A percentile compares a stretch with the other conserved stretches of the same genome.
phyloP scores from a whole-genome alignment of 1,140 invertebrate species.

The Leptinotarsa texana region DNA sequence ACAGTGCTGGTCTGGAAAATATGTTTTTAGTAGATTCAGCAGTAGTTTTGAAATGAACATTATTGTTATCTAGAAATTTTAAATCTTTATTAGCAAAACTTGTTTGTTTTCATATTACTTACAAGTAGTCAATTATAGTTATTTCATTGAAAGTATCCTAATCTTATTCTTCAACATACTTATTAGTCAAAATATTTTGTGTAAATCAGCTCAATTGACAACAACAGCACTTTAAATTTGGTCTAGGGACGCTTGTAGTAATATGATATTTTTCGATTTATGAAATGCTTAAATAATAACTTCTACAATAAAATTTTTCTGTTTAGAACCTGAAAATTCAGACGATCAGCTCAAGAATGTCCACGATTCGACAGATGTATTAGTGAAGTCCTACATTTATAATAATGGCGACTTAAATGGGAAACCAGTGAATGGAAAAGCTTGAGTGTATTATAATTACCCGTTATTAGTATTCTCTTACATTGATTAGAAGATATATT shows the following conservation, averaged over 20 bases:
- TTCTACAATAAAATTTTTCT: background rate
- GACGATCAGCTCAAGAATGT: background rate
- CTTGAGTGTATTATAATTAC: conserved; percentile 23
- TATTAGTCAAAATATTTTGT: too few species aligned
- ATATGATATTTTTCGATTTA: background rate
- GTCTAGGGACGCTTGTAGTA: background rate
- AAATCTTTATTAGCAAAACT: too few species aligned
- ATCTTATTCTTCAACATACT: too few species aligned
- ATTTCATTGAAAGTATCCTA: too few species aligned
- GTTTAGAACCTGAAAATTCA: background rate
- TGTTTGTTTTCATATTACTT: too few species aligned
- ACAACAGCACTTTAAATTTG: too few species aligned
- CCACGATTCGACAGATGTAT: background rate
- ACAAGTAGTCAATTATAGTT: too few species aligned
- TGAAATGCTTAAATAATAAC: background rate
- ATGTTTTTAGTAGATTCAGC: too few species aligned
- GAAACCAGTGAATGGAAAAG: conserved; percentile 20
- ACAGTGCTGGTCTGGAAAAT: too few species aligned
- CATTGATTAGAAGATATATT: background rate
- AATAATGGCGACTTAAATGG: conserved; percentile 4
- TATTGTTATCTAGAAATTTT: too few species aligned
- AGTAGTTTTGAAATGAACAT: too few species aligned
- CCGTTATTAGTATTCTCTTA: background rate
- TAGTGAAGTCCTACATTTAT: background rate
- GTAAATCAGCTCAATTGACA: too few species aligned